Conservation (phyloP, 2,113 vertebrate species). For the Phasianus colchicus region DNA sequence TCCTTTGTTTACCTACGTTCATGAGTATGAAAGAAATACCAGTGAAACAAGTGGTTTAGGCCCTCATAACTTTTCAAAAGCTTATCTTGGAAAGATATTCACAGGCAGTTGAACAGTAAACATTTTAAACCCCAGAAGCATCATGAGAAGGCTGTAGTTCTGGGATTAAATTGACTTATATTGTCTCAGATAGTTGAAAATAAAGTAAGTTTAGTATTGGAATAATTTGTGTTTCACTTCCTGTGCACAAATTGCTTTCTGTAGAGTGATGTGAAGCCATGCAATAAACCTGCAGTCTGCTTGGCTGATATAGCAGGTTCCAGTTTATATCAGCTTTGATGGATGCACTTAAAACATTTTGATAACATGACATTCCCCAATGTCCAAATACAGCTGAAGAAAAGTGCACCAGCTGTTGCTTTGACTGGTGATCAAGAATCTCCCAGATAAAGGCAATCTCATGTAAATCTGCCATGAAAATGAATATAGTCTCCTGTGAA, state of each 20-base stretch:
- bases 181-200: not conserved
- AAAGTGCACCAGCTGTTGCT: constrained; percentile 63
- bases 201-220: not conserved
- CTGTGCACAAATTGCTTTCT: constrained; percentile 1
- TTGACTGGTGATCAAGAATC: constrained; percentile 61
- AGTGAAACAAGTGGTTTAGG: constrained; percentile 42
- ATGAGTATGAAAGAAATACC: not conserved
- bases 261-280: constrained; percentile 17
- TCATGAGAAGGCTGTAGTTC: not conserved
- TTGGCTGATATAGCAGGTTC: not conserved
- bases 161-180: constrained; percentile 3
- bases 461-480: constrained; percentile 70
- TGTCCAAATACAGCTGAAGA: constrained; percentile 60
- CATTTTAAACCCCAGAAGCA: not conserved
- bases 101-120: constrained; percentile 36
- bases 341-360: constrained; percentile 51
- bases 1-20: constrained; percentile 48
- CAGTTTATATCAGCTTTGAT: constrained; percentile 52
- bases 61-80: constrained; percentile 57
- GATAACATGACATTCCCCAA: constrained; percentile 54
- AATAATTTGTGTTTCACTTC: constrained; percentile 19
- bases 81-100: constrained; percentile 45
- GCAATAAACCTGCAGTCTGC: constrained; percentile 24
- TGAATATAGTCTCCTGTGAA: constrained; percentile 19
- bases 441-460: constrained; percentile 52